Conservation (phyloP, 2,888 invertebrate species). For the Hydriomena furcata region DNA sequence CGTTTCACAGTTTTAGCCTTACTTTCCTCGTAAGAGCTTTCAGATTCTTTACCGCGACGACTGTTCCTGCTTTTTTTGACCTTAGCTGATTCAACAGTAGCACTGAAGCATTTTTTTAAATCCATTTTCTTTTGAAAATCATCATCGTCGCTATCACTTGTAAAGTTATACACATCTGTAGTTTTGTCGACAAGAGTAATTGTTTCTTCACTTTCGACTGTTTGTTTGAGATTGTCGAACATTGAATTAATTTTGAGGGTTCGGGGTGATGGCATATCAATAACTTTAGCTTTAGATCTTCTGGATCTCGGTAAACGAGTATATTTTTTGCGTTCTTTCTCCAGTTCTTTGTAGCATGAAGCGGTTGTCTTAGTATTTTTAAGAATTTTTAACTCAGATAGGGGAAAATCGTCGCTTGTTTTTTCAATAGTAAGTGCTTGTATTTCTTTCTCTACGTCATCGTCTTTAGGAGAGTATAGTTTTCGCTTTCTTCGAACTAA, state of each 20-base stretch:
- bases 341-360: constrained; percentile 63
- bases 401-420: constrained; percentile 32
- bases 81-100: constrained; percentile 41
- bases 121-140: constrained; percentile 54
- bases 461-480: constrained; percentile 67
- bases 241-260: constrained; percentile 53
- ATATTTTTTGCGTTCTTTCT: constrained; percentile 50
- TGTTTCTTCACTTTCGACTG: constrained; percentile 46
- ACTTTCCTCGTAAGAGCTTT: constrained; percentile 41
- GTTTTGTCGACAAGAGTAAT: constrained; percentile 48
- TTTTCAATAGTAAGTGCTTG: constrained; percentile 18
- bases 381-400: constrained; percentile 37
- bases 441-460: constrained; percentile 35
- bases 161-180: constrained; percentile 58
- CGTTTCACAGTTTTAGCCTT: constrained; percentile 32
- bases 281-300: constrained; percentile 14
- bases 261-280: constrained; percentile 49
- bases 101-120: constrained; percentile 43
- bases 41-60: constrained; percentile 37
- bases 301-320: constrained; percentile 40
- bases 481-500: constrained; percentile 57
- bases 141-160: constrained; percentile 68
- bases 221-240: constrained; percentile 61
- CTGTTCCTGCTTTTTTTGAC: constrained; percentile 28
- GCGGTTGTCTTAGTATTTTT: constrained; percentile 42